phyloP scores from a whole-genome alignment of 2,888 invertebrate species.

The Scrobipalpa atriplicella region DNA sequence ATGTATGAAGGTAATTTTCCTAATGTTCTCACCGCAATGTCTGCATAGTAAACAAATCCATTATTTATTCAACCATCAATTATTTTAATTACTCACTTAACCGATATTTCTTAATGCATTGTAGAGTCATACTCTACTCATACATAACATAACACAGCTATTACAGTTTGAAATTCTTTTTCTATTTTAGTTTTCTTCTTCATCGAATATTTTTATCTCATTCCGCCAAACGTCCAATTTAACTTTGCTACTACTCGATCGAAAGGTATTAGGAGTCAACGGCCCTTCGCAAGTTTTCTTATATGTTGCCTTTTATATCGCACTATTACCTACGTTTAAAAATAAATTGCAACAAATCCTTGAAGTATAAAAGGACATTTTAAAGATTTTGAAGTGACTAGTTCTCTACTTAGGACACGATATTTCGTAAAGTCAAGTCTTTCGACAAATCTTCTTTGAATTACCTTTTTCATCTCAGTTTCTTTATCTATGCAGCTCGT shows the following conservation, averaged over 20 bases:
- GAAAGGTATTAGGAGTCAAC: conserved; percentile 8
- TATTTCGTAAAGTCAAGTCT: neutral
- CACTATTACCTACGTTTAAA: neutral
- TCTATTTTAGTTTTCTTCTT: conserved; percentile 2
- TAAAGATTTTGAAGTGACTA: neutral
- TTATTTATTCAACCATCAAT: conserved; percentile 1
- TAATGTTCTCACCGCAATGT: conserved; percentile 3
- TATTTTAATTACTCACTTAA: conserved; percentile 5
- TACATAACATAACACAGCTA: neutral
- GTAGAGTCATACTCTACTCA: conserved; percentile 6
- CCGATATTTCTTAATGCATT: neutral
- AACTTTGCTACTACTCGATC: conserved; percentile 11
- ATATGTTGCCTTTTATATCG: conserved; percentile 1
- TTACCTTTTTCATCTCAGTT: too few species aligned
- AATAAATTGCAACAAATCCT: too few species aligned
- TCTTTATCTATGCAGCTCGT: too few species aligned
- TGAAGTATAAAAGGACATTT: neutral
- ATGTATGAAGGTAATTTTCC: neutral
- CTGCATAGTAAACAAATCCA: neutral
- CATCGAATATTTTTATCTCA: conserved; percentile 7
- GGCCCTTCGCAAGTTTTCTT: conserved; percentile 4
- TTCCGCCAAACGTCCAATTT: conserved; percentile 4
- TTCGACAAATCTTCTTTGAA: neutral
- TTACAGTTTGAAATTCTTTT: neutral
- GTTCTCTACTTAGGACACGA: neutral